phyloP scores from a whole-genome alignment of 1,140 invertebrate genomes.

The Drosophila cardini region DNA sequence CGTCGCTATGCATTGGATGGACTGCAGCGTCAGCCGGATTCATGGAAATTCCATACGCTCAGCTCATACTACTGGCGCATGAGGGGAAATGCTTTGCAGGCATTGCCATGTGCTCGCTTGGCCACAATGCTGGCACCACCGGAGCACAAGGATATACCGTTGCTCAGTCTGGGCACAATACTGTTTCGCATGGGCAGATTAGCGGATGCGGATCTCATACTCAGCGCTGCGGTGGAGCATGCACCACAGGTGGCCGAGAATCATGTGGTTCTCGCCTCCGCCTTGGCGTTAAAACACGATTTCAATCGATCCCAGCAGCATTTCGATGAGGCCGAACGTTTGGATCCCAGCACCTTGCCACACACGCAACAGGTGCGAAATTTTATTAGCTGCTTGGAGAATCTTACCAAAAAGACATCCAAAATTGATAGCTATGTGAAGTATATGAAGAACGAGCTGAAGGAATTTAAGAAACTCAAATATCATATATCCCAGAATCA shows the following conservation, averaged over 20 bases:
- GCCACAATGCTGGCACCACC: slow-evolving; percentile 92
- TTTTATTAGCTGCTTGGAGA: slow-evolving; percentile 79
- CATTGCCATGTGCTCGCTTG: slow-evolving; percentile 92
- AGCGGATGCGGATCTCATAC: slow-evolving; percentile 91
- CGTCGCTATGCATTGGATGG: slow-evolving; percentile 85
- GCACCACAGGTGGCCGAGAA: slow-evolving; percentile 89
- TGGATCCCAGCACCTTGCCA: slow-evolving; percentile 86
- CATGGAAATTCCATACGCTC: slow-evolving; percentile 94
- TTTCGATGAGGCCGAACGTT: slow-evolving; percentile 90
- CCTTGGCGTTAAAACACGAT: slow-evolving; percentile 88
- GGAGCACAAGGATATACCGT: slow-evolving; percentile 90
- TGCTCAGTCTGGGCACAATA: slow-evolving; percentile 93
- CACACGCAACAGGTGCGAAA: slow-evolving; percentile 74
- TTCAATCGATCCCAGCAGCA: slow-evolving; percentile 87
- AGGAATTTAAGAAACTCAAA: slow-evolving; percentile 78
- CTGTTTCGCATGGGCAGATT: slow-evolving; percentile 90
- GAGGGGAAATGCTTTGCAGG: slow-evolving; percentile 90
- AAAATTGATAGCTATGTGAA: slow-evolving; percentile 83
- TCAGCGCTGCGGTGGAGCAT: slow-evolving; percentile 92
- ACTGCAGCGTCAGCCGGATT: slow-evolving; percentile 89
- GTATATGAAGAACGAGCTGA: slow-evolving; percentile 81
- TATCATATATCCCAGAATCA: slow-evolving; percentile 73
- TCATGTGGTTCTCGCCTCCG: slow-evolving; percentile 92
- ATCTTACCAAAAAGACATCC: slow-evolving; percentile 75
- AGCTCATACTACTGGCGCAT: slow-evolving; percentile 94